A percentile compares a stretch with the other conserved stretches of the same genome.
These are phyloP conservation scores for Mormyrops attenuatus DNA, from an alignment of 2,797 vertebrate species.

Conservation along the genomic window DNA sequence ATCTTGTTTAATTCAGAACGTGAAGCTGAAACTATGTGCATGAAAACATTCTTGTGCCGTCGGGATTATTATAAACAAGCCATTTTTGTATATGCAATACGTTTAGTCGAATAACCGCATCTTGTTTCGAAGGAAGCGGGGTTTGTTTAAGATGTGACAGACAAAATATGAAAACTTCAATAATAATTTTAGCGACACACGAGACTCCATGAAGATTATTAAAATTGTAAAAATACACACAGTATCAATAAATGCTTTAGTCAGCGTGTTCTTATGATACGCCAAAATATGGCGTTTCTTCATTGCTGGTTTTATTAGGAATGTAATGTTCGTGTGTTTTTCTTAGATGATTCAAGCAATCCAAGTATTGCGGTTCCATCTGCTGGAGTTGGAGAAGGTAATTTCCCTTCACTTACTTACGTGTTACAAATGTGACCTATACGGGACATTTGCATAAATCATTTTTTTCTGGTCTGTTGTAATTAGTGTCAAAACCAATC, in stretches of 20 bases:
- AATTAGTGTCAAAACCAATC: conserved; percentile 98
- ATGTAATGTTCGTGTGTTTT: conserved; percentile 21
- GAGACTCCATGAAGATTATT: background rate
- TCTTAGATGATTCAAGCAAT: conserved; percentile 96
- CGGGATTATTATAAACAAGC: background rate
- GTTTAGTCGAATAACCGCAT: background rate
- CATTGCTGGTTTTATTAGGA: background rate
- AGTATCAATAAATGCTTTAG: background rate
- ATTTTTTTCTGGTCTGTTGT: conserved; percentile 77
- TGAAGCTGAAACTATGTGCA: background rate
- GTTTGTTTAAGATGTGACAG: background rate
- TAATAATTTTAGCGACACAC: background rate
- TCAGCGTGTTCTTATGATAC: background rate
- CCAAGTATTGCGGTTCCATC: conserved; percentile 92
- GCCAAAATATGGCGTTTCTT: too few relatives aligned
- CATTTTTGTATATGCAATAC: background rate
- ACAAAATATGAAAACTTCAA: background rate
- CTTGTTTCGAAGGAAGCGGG: background rate
- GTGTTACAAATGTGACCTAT: conserved; percentile 48
- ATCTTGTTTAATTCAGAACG: background rate
- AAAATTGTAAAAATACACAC: background rate
- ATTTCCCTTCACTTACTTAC: conserved; percentile 39
- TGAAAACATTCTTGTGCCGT: background rate
- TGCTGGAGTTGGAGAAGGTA: conserved; percentile 96
- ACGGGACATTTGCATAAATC: conserved; percentile 83